A percentile compares a stretch with the other conserved stretches of the same genome.
Conservation (phyloP, 2,888 invertebrate genomes). For the Epinotia ramella region DNA sequence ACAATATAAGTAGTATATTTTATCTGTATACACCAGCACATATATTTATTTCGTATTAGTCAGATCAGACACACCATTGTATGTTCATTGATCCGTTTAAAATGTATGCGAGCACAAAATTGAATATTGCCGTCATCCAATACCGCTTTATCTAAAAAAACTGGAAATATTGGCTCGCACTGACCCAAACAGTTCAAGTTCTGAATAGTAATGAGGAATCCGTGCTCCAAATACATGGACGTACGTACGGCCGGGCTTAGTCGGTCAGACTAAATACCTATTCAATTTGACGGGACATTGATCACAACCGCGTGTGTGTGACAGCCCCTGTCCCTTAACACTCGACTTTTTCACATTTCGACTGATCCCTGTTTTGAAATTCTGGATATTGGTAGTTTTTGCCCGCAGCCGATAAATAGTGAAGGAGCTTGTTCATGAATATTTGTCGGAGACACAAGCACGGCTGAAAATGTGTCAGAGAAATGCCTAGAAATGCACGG, state of each 20-base stretch:
- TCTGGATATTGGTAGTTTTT: conserved; percentile 31
- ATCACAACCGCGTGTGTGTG: conserved; percentile 66
- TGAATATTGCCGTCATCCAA: conserved; percentile 31
- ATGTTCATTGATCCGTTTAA: neutral
- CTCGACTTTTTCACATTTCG: conserved; percentile 60
- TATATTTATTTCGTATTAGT: conserved; percentile 2
- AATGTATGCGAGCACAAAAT: conserved; percentile 11
- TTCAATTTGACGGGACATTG: conserved; percentile 77
- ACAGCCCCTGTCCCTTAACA: conserved; percentile 62
- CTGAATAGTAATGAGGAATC: conserved; percentile 45
- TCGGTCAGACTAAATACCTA: conserved; percentile 61
- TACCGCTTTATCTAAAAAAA: conserved; percentile 30
- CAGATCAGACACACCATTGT: too few relatives aligned
- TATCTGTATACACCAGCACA: neutral
- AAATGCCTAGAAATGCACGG: too few relatives aligned
- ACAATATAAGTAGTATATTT: neutral
- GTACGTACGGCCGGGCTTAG: conserved; percentile 49
- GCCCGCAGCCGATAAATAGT: conserved; percentile 33
- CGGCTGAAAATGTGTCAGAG: neutral
- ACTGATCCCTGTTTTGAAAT: conserved; percentile 52
- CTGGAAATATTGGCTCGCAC: conserved; percentile 35
- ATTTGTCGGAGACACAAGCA: conserved; percentile 5
- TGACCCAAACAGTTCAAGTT: conserved; percentile 44
- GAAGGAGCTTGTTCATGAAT: conserved; percentile 24
- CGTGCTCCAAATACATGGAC: conserved; percentile 38